phyloP scores from a whole-genome alignment of 2,888 invertebrate species.

The Pyrgus malvae region DNA sequence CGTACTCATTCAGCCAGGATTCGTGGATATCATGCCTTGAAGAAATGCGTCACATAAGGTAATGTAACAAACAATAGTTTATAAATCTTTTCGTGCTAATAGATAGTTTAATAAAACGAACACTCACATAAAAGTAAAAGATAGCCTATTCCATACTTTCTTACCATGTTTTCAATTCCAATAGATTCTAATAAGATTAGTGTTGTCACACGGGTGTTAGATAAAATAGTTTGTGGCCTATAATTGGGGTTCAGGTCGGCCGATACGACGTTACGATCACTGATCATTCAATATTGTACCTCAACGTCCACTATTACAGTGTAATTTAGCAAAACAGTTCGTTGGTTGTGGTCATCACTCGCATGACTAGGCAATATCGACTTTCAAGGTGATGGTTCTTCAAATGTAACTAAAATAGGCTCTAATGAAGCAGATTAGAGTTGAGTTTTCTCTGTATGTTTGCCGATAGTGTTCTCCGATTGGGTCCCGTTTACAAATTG shows the following conservation, averaged over 20 bases:
- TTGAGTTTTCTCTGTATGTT: slow-evolving; percentile 38
- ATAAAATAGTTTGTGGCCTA: slow-evolving; percentile 81
- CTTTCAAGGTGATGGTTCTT: slow-evolving; percentile 57
- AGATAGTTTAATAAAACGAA: too few species aligned
- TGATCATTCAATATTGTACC: slow-evolving; percentile 7
- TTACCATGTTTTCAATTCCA: slow-evolving; percentile 67
- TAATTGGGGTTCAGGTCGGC: slow-evolving; percentile 71
- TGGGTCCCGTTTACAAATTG: slow-evolving; percentile 77
- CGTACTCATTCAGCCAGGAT: too few species aligned
- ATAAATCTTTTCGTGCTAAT: too few species aligned
- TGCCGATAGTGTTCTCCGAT: slow-evolving; percentile 68
- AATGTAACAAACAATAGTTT: too few species aligned
- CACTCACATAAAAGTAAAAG: too few species aligned
- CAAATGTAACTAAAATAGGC: background rate
- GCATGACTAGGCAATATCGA: slow-evolving; percentile 81
- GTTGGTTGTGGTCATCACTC: slow-evolving; percentile 71
- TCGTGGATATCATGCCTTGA: too few species aligned
- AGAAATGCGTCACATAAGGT: too few species aligned
- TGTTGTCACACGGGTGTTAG: slow-evolving; percentile 78
- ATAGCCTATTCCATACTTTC: slow-evolving; percentile 33
- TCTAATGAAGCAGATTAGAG: slow-evolving; percentile 33
- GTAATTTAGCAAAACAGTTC: slow-evolving; percentile 39
- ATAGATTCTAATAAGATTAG: slow-evolving; percentile 81
- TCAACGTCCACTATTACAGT: slow-evolving; percentile 37
- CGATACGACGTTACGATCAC: slow-evolving; percentile 28